Base-by-base conservation (phyloP, 2,888 invertebrate genomes). In the Rotaria socialis region DNA sequence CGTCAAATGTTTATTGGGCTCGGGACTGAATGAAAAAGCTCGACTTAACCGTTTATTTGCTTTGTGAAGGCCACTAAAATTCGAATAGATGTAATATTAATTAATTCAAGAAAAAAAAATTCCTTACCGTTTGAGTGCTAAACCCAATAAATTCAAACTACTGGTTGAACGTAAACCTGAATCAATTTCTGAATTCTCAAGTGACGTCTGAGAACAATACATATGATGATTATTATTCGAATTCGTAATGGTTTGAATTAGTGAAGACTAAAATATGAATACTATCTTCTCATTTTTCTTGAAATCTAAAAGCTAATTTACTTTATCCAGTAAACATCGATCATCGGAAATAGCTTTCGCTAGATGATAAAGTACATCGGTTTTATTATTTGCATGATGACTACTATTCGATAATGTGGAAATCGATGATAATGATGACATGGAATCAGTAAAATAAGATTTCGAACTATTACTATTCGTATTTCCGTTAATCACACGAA, bases 11-110 rank as follows among this genome's bases (percentile, higher is more conserved):
- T 85, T 86, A 50, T 85, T 85, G 2, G 85, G 85, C 16, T 85
- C 85, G 84, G 85, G 86, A 52, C 85, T 86, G 47, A 86, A 86
- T 27, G 86, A 86, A 60, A 86, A 85, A 19, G 86, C 86, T 43
- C 86, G 74, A 52, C 86, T 86, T 35, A 86, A 85, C 11, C 86
- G 86, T 35, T 85, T 55, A 41, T 86, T 86, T 86, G 47, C 80
- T 47, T 80, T 80, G n/a, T 80, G 80, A n/a, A 47, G 47, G 10
- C 80, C 43, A 47, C 75, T 75, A 75, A 43, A 75, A 47, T 24
- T 14, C 27, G 22, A 27, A n/a, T 5, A 10, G 2, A 22, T n/a
- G 11, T 27, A 19, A 43, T 43, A 75, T 7, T 7, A 19, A 19
- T 4, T 7, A 43, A 22, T 41, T 22, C 1, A 43, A 4, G 41